phyloP scores from a whole-genome alignment of 2,113 vertebrate species.

The Ptyas mucosa region DNA sequence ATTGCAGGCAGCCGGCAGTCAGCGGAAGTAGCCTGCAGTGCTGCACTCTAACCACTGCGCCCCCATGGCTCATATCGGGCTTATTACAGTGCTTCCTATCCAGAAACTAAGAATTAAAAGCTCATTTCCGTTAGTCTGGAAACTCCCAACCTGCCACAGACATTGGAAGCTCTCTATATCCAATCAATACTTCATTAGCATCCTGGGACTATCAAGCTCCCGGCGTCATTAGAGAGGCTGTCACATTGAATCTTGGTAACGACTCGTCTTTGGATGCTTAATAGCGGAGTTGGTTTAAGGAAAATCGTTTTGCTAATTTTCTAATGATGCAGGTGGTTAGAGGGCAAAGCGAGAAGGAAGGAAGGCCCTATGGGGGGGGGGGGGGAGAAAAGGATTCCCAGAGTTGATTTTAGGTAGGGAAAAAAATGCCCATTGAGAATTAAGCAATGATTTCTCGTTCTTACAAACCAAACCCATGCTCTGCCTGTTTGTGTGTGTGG shows the following conservation, averaged over 20 bases:
- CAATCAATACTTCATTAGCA: slow-evolving; percentile 26
- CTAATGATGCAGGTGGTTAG: not conserved
- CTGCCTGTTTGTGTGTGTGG: not conserved
- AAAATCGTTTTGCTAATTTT: slow-evolving; percentile 17
- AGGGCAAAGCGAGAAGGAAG: not conserved
- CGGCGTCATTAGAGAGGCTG: not conserved
- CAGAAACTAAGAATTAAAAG: not conserved
- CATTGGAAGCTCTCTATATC: not conserved
- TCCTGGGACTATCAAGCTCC: not conserved
- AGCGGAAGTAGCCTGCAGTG: too few species aligned
- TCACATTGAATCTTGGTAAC: not conserved
- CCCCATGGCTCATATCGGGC: not conserved
- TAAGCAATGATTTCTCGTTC: slow-evolving; percentile 19
- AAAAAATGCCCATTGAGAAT: not conserved
- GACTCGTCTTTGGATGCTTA: not conserved
- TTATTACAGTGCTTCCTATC: not conserved
- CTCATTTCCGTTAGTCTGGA: not conserved
- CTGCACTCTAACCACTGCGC: too few species aligned
- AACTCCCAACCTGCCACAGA: not conserved
- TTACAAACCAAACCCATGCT: not conserved
- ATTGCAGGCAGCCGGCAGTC: too few species aligned
- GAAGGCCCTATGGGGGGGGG: slow-evolving; percentile 14
- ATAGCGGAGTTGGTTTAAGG: not conserved
- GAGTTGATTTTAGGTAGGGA: slow-evolving; percentile 30
- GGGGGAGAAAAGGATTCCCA: slow-evolving; percentile 26